Evolutionary conservation across 1,140 invertebrate genomes (phyloP).

Genomic region (Hormaphis cornu): DNA sequence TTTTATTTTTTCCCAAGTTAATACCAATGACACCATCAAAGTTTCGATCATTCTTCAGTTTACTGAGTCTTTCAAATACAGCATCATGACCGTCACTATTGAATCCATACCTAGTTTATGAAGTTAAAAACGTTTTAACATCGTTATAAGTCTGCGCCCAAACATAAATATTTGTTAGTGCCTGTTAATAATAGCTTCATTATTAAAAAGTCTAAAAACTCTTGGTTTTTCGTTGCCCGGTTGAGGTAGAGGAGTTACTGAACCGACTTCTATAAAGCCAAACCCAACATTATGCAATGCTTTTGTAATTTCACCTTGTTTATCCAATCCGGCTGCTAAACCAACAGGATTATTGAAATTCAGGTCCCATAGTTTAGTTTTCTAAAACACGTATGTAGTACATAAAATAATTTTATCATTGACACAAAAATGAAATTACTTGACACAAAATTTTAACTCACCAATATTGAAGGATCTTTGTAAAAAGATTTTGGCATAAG

Average conservation of each 20-base stretch:
- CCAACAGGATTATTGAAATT: constrained; percentile 83
- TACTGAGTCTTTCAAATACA: constrained; percentile 56
- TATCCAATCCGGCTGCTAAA: constrained; percentile 96
- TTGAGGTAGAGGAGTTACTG: constrained; percentile 87
- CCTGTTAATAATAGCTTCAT: constrained; percentile 89
- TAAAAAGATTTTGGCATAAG: constrained; percentile 52
- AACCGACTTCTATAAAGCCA: constrained; percentile 93
- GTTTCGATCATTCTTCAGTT: constrained; percentile 40
- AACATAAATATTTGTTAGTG: constrained; percentile 37
- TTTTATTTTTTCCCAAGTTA: constrained; percentile 94
- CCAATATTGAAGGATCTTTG: constrained; percentile 53
- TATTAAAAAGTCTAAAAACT: constrained; percentile 76
- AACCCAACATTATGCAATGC: constrained; percentile 80
- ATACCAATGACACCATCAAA: constrained; percentile 62
- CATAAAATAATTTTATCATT: constrained; percentile 24
- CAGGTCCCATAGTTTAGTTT: constrained; percentile 58
- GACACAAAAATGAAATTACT: constrained; percentile 15
- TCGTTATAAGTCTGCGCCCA: neutral
- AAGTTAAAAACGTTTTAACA: neutral
- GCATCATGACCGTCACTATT: constrained; percentile 85
- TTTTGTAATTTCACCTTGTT: constrained; percentile 82
- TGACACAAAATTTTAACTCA: constrained; percentile 44
- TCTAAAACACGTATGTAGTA: no score
- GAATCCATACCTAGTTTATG: constrained; percentile 67
- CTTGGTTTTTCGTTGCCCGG: constrained; percentile 83